Conservation (phyloP, 1,140 invertebrate genomes). For the Macrotrachela quadricornifera region DNA sequence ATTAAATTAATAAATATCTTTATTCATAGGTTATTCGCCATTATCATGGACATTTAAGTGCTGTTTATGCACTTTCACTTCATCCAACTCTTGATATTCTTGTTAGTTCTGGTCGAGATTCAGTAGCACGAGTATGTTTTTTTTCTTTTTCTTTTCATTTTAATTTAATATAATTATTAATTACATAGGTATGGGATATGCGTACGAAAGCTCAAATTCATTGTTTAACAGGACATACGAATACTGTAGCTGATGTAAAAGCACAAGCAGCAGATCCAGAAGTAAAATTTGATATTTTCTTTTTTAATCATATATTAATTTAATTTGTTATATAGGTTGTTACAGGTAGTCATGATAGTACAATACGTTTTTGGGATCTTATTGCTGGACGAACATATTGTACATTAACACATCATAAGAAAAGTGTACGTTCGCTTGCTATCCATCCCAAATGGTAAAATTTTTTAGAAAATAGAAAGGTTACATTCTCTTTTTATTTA, state of each 20-base stretch:
- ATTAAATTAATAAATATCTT: too few relatives aligned
- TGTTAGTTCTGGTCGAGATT: constrained; percentile 75
- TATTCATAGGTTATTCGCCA: constrained; percentile 47
- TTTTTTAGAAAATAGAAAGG: too few relatives aligned
- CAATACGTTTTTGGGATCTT: constrained; percentile 80
- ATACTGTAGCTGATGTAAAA: constrained; percentile 79
- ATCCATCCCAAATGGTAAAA: constrained; percentile 57
- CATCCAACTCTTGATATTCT: constrained; percentile 90
- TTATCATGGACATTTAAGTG: constrained; percentile 94
- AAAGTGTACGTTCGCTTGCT: constrained; percentile 71
- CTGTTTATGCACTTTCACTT: constrained; percentile 72
- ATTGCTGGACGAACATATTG: constrained; percentile 77
- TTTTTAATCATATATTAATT: too few relatives aligned
- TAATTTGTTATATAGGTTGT: constrained; percentile 24
- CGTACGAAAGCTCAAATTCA: constrained; percentile 94
- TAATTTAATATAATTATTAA: too few relatives aligned
- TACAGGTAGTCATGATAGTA: constrained; percentile 46
- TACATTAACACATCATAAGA: constrained; percentile 95
- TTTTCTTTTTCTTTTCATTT: too few relatives aligned
- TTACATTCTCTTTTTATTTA: too few relatives aligned
- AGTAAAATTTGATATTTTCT: constrained; percentile 10
- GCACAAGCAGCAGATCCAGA: constrained; percentile 80
- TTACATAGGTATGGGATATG: constrained; percentile 59
- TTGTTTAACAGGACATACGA: constrained; percentile 81
- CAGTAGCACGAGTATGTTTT: constrained; percentile 54